Evolutionary conservation across 2,797 vertebrate genomes (phyloP).

Genomic region (Mormyrus proboscirostris): DNA sequence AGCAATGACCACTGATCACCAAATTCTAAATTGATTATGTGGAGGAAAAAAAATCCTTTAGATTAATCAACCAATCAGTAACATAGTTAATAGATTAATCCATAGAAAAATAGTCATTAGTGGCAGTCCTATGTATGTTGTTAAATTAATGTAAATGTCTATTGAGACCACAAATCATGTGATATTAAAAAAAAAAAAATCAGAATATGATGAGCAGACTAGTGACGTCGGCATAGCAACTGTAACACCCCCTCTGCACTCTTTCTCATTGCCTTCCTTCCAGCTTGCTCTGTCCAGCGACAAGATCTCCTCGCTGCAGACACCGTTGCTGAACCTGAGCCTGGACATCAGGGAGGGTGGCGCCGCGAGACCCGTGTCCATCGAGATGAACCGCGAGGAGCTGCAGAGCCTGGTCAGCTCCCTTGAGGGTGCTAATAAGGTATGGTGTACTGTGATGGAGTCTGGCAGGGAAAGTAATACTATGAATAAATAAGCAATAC

Average conservation of each 20-base stretch:
- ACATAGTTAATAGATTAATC: neutral
- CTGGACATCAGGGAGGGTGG: conserved; percentile 77
- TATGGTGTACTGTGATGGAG: conserved; percentile 36
- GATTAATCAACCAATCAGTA: neutral
- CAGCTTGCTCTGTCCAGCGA: conserved; percentile 91
- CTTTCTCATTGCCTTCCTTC: conserved; percentile 22
- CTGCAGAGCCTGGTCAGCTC: conserved; percentile 76
- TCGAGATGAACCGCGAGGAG: conserved; percentile 91
- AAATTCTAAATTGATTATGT: neutral
- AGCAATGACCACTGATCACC: neutral
- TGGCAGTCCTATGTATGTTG: neutral
- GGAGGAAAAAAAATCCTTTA: neutral
- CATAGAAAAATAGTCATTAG: neutral
- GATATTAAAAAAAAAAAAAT: neutral
- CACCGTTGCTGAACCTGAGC: conserved; percentile 80
- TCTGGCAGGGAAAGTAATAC: neutral
- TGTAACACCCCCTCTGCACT: neutral
- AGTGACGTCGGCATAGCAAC: neutral
- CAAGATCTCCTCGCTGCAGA: conserved; percentile 85
- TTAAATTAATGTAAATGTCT: neutral
- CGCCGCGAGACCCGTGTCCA: conserved; percentile 60
- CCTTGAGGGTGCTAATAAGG: conserved; percentile 91
- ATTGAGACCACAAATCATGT: neutral
- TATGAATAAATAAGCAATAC: neutral
- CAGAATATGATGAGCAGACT: neutral